Evolutionary conservation across 1,140 invertebrate species (phyloP), one percentile per base, ranked within the genome.

Genomic region (Apocrypta bakeri): DNA sequence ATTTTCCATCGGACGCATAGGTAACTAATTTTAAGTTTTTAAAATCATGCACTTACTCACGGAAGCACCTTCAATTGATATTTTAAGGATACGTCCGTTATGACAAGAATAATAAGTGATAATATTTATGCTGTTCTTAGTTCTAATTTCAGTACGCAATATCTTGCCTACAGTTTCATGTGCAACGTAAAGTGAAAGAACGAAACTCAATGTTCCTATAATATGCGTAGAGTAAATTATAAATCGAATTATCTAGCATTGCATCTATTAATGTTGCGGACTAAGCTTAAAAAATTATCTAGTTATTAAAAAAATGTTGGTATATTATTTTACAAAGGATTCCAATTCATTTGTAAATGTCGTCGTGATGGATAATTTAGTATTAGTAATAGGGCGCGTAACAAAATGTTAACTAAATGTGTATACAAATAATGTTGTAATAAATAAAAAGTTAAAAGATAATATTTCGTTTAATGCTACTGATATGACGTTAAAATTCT

Each of bases 171-270:
- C 17, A 56, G n/a, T 56, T 56, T n/a, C 17, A 56, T 56, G 48
- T 56, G 17, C n/a, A 56, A 56, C 21, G 48, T 56, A 56, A 56
- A 56, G 48, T 56, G 48, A 56, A n/a, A 56, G 48, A 56, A 56
- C 48, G 48, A 56, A 56, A 56, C 48, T n/a, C 48, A n/a, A 56
- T 56, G 48, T 56, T 56, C 48, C 48, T 56, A 56, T 56, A 56
- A n/a, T 6, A 56, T 6, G 21, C n/a, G 17, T 56, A 56, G n/a
- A 21, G 48, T 56, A 56, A 56, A 56, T 21, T 56, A 56, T 17
- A 21, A 56, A 56, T 56, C n/a, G 48, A 56, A 48, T 6, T 56
- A 21, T 56, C 48, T 56, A 56, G 7, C 33, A 37, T 37, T 9
- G 2, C 9, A 37, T 56, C 48, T 56, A 17, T n/a, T n/a, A 4